phyloP scores from a whole-genome alignment of 2,888 invertebrate genomes.

The Cremastobaeus sp. region DNA sequence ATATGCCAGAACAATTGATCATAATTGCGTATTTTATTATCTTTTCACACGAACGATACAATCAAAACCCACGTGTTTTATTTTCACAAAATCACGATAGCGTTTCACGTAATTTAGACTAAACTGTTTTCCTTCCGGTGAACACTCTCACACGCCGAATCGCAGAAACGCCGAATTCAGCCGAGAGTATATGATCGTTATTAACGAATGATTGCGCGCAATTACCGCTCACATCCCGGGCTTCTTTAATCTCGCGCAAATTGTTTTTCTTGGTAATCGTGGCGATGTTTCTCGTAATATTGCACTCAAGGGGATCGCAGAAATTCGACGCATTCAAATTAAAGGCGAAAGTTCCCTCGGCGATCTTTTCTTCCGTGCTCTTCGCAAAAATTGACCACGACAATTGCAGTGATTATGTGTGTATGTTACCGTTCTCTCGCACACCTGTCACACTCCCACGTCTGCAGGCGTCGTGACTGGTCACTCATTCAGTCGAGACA shows the following conservation, averaged over 20 bases:
- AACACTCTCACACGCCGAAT: slow-evolving; percentile 5
- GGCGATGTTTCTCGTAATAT: slow-evolving; percentile 9
- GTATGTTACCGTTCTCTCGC: slow-evolving; percentile 33
- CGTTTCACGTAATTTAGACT: neutral
- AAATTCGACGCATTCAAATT: slow-evolving; percentile 44
- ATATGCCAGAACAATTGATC: slow-evolving; percentile 3
- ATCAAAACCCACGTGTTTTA: slow-evolving; percentile 1
- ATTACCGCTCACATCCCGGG: slow-evolving; percentile 24
- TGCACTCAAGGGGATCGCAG: slow-evolving; percentile 6
- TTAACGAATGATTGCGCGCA: slow-evolving; percentile 42
- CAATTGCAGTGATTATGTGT: slow-evolving; percentile 43
- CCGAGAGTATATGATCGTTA: slow-evolving; percentile 27
- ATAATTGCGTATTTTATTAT: slow-evolving; percentile 23
- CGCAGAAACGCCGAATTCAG: slow-evolving; percentile 28
- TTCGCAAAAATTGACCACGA: slow-evolving; percentile 34
- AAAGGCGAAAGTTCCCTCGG: slow-evolving; percentile 23
- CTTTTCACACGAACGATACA: slow-evolving; percentile 11
- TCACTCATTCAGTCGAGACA: slow-evolving; percentile 40
- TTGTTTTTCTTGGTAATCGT: slow-evolving; percentile 25
- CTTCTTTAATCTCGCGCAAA: slow-evolving; percentile 45
- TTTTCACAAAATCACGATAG: slow-evolving; percentile 7
- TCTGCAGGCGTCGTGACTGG: slow-evolving; percentile 46
- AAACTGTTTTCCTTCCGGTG: slow-evolving; percentile 28
- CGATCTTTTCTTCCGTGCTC: slow-evolving; percentile 3
- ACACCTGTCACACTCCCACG: slow-evolving; percentile 58